Evolutionary conservation across 92 coral and sea anemone species (phyloP).

Genomic region (Actinostola sp.): DNA sequence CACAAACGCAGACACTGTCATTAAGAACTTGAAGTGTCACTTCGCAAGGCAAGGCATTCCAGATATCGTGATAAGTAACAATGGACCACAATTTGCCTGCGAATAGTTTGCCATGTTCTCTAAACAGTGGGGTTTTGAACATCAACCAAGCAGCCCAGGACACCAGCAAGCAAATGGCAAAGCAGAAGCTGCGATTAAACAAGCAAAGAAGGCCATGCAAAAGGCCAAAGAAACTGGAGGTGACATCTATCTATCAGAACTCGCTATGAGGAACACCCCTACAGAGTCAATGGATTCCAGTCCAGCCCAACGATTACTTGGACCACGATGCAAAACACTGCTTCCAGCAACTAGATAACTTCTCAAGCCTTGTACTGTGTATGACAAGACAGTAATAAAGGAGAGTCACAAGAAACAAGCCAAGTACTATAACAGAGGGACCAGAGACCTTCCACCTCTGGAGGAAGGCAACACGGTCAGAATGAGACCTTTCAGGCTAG

Average conservation of each 20-base stretch:
- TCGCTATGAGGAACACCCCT: conserved; percentile 56
- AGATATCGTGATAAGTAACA: conserved; percentile 48
- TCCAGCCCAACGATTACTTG: conserved; percentile 69
- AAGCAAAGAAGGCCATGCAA: conserved; percentile 39
- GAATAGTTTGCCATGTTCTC: conserved; percentile 40
- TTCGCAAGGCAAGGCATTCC: conserved; percentile 66
- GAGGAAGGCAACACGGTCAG: conserved; percentile 32
- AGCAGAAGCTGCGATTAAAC: conserved; percentile 60
- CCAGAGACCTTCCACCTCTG: conserved; percentile 25
- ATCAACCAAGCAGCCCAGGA: conserved; percentile 50
- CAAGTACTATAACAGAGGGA: conserved; percentile 37
- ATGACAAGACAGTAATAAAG: conserved; percentile 26
- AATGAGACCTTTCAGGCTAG: conserved; percentile 37
- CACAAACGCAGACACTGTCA: conserved; percentile 49
- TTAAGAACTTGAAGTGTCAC: conserved; percentile 58
- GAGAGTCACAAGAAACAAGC: conserved; percentile 21
- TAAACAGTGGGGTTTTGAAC: conserved; percentile 56
- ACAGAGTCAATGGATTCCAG: conserved; percentile 66
- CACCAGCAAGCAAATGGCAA: conserved; percentile 59
- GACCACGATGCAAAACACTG: conserved; percentile 52
- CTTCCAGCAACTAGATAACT: conserved; percentile 59
- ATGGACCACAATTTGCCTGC: conserved; percentile 50
- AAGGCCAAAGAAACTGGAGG: conserved; percentile 47
- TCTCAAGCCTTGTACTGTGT: conserved; percentile 45
- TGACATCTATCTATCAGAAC: conserved; percentile 54